phyloP scores from a whole-genome alignment of 1,140 invertebrate species.

The Centruroides sculpturatus region DNA sequence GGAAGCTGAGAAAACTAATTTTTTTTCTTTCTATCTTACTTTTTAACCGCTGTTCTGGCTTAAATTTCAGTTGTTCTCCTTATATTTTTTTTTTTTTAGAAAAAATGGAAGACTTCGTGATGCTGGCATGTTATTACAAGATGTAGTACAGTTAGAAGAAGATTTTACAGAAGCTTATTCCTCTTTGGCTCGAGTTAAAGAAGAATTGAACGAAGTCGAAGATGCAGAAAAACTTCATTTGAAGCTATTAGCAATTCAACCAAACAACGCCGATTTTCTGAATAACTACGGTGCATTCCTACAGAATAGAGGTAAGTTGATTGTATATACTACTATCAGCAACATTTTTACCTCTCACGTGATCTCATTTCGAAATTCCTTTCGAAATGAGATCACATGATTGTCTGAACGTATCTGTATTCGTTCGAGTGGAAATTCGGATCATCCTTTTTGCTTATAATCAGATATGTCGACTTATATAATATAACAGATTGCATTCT shows the following conservation, averaged over 20 bases:
- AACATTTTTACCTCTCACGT: too few species aligned
- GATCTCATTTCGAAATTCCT: too few species aligned
- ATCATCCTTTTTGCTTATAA: too few species aligned
- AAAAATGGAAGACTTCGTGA: conserved; percentile 22
- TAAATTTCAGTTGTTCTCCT: background rate
- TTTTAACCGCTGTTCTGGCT: too few species aligned
- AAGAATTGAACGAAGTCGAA: conserved; percentile 18
- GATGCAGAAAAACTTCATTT: conserved; percentile 23
- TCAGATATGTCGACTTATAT: too few species aligned
- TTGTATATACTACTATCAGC: background rate
- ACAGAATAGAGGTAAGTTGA: conserved; percentile 28
- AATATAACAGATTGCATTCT: too few species aligned
- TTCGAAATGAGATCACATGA: too few species aligned
- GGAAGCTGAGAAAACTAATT: too few species aligned
- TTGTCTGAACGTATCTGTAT: too few species aligned
- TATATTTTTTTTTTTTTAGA: conserved; percentile 20
- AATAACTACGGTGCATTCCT: conserved; percentile 24
- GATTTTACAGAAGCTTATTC: conserved; percentile 25
- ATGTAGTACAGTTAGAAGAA: conserved; percentile 23
- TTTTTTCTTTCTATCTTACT: too few species aligned
- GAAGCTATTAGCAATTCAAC: conserved; percentile 21
- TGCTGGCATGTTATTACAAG: conserved; percentile 24
- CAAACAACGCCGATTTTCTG: conserved; percentile 26
- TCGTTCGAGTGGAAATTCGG: too few species aligned
- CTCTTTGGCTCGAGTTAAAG: conserved; percentile 23